These are phyloP conservation scores for Molorchus minor DNA, from an alignment of 2,888 invertebrate species.

Conservation along the genomic window DNA sequence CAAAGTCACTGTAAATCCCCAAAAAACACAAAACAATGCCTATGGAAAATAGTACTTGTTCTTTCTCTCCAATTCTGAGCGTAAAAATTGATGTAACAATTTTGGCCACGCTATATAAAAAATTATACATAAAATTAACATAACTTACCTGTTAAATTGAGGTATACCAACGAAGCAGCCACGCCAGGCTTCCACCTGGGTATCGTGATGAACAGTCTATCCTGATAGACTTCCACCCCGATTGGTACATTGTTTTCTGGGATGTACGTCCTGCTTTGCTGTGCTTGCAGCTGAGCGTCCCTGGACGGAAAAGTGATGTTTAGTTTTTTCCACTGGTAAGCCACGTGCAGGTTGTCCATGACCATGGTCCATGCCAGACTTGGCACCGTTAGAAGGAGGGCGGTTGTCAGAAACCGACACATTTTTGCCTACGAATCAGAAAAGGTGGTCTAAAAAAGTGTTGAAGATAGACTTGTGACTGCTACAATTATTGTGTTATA, in stretches of 20 bases:
- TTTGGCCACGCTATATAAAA: no score
- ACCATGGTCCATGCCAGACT: no score
- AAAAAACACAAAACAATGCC: no score
- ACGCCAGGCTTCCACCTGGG: slow-evolving; percentile 81
- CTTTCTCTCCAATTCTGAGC: no score
- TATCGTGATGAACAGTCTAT: slow-evolving; percentile 76
- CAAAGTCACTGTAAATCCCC: no score
- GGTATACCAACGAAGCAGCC: slow-evolving; percentile 76
- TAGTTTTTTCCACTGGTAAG: slow-evolving; percentile 78
- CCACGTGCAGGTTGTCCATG: slow-evolving; percentile 72
- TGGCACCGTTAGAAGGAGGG: background rate
- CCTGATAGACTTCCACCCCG: slow-evolving; percentile 75
- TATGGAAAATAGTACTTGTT: no score
- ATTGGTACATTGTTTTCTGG: slow-evolving; percentile 78
- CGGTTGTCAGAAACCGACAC: slow-evolving; percentile 5
- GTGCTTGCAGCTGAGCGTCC: slow-evolving; percentile 68
- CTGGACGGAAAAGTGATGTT: slow-evolving; percentile 73
- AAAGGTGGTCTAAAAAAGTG: background rate
- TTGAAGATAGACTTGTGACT: no score
- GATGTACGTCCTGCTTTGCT: slow-evolving; percentile 69
- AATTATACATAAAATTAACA: no score
- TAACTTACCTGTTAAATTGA: slow-evolving; percentile 77
- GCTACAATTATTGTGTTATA: no score
- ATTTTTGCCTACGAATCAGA: slow-evolving; percentile 9
- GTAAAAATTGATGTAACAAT: no score